Evolutionary conservation across 2,797 vertebrate genomes (phyloP).

Genomic region (Dromococcyx pavoninus): DNA sequence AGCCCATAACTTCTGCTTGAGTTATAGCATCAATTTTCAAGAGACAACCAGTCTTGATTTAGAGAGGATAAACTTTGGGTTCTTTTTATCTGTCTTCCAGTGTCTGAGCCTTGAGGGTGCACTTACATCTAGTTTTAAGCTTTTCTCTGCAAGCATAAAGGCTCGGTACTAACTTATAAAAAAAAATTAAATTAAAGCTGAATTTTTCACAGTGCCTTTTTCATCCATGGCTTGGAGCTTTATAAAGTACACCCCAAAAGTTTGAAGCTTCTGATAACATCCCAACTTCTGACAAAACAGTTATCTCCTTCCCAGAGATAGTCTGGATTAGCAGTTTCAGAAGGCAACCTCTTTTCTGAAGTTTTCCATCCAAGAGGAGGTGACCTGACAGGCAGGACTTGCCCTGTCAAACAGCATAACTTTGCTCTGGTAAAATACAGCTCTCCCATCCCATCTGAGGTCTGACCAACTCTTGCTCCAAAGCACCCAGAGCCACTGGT

Average conservation of each 20-base stretch:
- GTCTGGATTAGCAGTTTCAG: not conserved
- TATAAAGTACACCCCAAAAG: not conserved
- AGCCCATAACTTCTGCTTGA: conserved; percentile 36
- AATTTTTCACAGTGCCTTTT: not conserved
- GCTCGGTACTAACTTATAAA: not conserved
- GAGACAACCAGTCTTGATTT: conserved; percentile 40
- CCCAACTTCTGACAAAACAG: not conserved
- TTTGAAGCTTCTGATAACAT: not conserved
- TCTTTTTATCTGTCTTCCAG: conserved; percentile 30
- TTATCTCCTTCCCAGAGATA: not conserved
- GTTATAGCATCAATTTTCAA: conserved; percentile 42
- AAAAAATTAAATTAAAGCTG: conserved; percentile 3
- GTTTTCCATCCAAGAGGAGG: not conserved
- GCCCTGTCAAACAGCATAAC: not conserved
- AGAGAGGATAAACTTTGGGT: conserved; percentile 37
- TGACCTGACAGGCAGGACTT: not conserved
- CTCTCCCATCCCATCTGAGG: not conserved
- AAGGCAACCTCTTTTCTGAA: not conserved
- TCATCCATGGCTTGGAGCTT: not conserved
- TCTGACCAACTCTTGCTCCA: not conserved
- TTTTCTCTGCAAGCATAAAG: not conserved
- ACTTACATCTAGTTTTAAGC: conserved; percentile 18
- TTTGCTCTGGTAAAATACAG: not conserved
- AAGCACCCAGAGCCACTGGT: not conserved
- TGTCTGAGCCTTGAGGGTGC: conserved; percentile 36